Evolutionary conservation across 2,113 vertebrate species (phyloP).

Genomic region (Calyptommatus sinebrachiatus): DNA sequence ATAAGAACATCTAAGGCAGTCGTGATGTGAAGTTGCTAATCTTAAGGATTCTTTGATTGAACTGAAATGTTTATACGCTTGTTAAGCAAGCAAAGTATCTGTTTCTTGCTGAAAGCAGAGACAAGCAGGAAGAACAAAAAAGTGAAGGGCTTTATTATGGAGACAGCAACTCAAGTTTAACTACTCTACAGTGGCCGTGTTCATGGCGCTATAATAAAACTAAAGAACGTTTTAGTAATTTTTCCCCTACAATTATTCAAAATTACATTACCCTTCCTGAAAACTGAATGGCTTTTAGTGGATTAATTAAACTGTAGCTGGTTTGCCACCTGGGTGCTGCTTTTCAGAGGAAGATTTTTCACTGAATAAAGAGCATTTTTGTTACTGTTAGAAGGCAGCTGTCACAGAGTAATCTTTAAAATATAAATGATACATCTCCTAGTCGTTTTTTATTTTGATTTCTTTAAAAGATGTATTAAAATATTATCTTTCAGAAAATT

Average conservation of each 20-base stretch:
- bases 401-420: conserved; percentile 64
- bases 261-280: conserved; percentile 83
- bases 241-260: conserved; percentile 79
- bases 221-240: conserved; percentile 76
- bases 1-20: neutral
- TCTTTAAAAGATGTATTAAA: neutral
- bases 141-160: conserved; percentile 64
- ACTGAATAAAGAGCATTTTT: conserved; percentile 72
- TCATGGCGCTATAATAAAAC: conserved; percentile 78
- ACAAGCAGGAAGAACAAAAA: conserved; percentile 55
- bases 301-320: conserved; percentile 87
- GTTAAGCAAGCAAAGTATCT: conserved; percentile 37
- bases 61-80: conserved; percentile 20
- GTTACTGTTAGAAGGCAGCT: conserved; percentile 59
- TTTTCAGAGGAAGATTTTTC: conserved; percentile 73
- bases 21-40: conserved; percentile 8
- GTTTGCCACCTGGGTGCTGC: conserved; percentile 82
- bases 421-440: conserved; percentile 57
- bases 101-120: conserved; percentile 42
- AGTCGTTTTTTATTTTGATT: conserved; percentile 51
- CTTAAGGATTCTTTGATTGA: conserved; percentile 21
- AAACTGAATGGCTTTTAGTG: conserved; percentile 83
- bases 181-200: conserved; percentile 70
- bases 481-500: conserved; percentile 40
- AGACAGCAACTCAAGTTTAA: conserved; percentile 72